Conservation (phyloP, 1,140 invertebrate genomes). For the Neuroterus valhalla region DNA sequence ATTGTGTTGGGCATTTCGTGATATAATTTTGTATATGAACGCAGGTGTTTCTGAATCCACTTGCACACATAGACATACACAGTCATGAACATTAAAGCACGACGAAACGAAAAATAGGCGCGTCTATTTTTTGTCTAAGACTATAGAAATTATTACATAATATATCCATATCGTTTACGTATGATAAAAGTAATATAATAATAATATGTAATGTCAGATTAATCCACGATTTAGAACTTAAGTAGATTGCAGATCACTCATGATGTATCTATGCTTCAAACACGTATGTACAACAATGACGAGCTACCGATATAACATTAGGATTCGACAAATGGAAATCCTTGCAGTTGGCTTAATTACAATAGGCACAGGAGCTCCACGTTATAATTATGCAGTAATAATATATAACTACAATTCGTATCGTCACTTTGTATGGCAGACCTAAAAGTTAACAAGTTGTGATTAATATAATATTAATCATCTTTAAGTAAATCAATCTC, state of each 20-base stretch:
- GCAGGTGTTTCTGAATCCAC: constrained; percentile 26
- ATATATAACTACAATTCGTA: constrained; percentile 58
- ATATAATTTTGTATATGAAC: constrained; percentile 35
- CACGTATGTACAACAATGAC: constrained; percentile 47
- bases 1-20: no score
- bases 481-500: constrained; percentile 65
- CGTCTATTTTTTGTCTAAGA: constrained; percentile 32
- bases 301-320: constrained; percentile 33
- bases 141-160: constrained; percentile 40
- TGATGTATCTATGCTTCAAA: constrained; percentile 52
- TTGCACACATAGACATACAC: constrained; percentile 28
- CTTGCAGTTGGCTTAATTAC: constrained; percentile 51
- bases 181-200: constrained; percentile 48
- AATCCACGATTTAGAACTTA: constrained; percentile 58
- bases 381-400: constrained; percentile 53
- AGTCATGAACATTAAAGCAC: constrained; percentile 6
- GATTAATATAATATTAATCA: constrained; percentile 54
- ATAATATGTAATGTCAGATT: constrained; percentile 47
- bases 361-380: constrained; percentile 29
- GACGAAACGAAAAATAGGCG: constrained; percentile 9
- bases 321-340: constrained; percentile 46
- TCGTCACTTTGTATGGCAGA: constrained; percentile 64
- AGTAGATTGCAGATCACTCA: constrained; percentile 70
- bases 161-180: constrained; percentile 41
- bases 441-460: constrained; percentile 57